Evolutionary conservation across 1,140 invertebrate species (phyloP).

Genomic region (Leptinotarsa undecemlineata): DNA sequence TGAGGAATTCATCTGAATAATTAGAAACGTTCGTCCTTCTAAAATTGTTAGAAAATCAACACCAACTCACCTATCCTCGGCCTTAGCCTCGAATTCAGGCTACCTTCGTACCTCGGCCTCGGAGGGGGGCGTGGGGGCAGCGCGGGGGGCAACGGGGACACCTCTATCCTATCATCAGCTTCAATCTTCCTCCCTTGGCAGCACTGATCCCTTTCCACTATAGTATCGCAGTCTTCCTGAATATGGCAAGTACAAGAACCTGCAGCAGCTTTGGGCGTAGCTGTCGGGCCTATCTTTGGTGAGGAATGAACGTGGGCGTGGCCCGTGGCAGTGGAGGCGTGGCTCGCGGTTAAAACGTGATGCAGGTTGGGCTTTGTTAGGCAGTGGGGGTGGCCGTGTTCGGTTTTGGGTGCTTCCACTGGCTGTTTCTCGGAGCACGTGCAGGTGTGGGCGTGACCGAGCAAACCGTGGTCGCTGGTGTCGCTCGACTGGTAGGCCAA

Average conservation of each 20-base stretch:
- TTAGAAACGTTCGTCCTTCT: too few relatives aligned
- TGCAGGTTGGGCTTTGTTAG: conserved; percentile 29
- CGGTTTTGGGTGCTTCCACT: conserved; percentile 38
- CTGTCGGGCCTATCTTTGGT: conserved; percentile 37
- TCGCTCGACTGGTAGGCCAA: conserved; percentile 50
- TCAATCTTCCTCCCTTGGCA: conserved; percentile 46
- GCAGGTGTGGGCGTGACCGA: conserved; percentile 44
- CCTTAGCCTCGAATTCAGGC: conserved; percentile 44
- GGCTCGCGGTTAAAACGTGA: conserved; percentile 37
- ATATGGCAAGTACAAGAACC: conserved; percentile 45
- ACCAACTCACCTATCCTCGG: conserved; percentile 29
- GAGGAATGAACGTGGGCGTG: conserved; percentile 45
- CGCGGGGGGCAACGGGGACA: conserved; percentile 53
- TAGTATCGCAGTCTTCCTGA: conserved; percentile 38
- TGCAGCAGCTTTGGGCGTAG: conserved; percentile 30
- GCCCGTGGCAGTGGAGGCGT: conserved; percentile 29
- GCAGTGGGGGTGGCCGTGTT: conserved; percentile 31
- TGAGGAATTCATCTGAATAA: too few relatives aligned
- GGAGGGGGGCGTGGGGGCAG: conserved; percentile 54
- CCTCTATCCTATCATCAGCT: conserved; percentile 53
- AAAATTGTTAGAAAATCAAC: too few relatives aligned
- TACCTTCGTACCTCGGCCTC: conserved; percentile 50
- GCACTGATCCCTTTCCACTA: conserved; percentile 30
- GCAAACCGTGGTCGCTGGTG: conserved; percentile 46
- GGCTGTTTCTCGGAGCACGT: conserved; percentile 39